A percentile compares a stretch with the other conserved stretches of the same genome.
phyloP scores from a whole-genome alignment of 1,140 invertebrate species.

The Eubasilissa regina region DNA sequence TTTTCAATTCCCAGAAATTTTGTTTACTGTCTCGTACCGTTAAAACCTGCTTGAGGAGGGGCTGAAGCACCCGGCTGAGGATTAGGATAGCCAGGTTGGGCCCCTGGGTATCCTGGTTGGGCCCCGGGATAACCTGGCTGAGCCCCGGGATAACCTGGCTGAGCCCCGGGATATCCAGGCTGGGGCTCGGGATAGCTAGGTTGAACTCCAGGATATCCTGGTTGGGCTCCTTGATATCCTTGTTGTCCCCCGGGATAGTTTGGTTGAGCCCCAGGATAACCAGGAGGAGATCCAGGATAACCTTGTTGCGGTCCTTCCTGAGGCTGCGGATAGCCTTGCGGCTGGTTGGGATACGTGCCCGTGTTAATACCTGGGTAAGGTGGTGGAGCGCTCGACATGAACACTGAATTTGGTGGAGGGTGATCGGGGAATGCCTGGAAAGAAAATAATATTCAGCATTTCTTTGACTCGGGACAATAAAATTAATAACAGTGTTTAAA shows the following conservation, averaged over 20 bases:
- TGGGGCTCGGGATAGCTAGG: conserved; percentile 24
- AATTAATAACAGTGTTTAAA: no score
- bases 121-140: conserved; percentile 61
- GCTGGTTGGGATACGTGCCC: conserved; percentile 59
- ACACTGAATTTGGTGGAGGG: conserved; percentile 87
- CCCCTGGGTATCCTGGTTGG: conserved; percentile 28
- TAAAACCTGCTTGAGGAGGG: conserved; percentile 31
- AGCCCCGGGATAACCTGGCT: conserved; percentile 62
- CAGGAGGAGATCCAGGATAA: conserved; percentile 37
- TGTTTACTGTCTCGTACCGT: conserved; percentile 41
- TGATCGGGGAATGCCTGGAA: conserved; percentile 76
- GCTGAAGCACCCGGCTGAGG: conserved; percentile 43
- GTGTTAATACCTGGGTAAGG: conserved; percentile 91
- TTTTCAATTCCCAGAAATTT: background rate
- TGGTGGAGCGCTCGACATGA: conserved; percentile 92
- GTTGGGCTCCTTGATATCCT: conserved; percentile 62
- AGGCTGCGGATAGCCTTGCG: conserved; percentile 53
- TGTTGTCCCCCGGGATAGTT: conserved; percentile 43
- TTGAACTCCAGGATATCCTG: conserved; percentile 47
- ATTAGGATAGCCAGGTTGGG: conserved; percentile 25
- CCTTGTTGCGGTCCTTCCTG: conserved; percentile 35
- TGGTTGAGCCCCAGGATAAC: conserved; percentile 43
- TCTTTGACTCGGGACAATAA: no score
- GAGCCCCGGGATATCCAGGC: conserved; percentile 40
- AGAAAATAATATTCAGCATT: background rate